Percentiles rank a stretch among this genome's conserved stretches.
Conservation (phyloP, 2,113 vertebrate species). For the Sardina pilchardus region DNA sequence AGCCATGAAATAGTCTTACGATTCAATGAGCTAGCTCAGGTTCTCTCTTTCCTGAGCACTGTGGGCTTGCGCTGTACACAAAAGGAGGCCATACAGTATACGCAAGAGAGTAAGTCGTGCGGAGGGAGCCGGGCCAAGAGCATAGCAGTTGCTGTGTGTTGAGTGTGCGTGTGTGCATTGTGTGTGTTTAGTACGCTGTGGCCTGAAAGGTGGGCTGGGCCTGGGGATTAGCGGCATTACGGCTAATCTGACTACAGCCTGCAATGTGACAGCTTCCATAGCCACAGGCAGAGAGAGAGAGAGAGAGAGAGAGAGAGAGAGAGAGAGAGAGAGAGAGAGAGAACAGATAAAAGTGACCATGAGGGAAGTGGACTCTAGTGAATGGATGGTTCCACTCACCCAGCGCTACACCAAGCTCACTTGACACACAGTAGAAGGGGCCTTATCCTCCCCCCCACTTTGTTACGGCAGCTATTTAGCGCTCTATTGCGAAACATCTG, state of each 20-base stretch:
- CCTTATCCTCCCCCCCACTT: not conserved
- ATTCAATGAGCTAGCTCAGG: not conserved
- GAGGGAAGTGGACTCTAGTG: not conserved
- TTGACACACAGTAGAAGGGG: not conserved
- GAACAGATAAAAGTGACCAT: not conserved
- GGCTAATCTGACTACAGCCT: constrained; percentile 18
- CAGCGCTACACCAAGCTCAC: not conserved
- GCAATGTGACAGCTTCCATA: constrained; percentile 11
- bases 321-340: not conserved
- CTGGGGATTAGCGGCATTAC: not conserved
- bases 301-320: not conserved
- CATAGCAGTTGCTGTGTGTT: not conserved
- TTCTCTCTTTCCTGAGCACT: no score
- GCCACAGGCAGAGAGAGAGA: not conserved
- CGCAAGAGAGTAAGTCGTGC: not conserved
- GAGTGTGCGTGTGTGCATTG: not conserved
- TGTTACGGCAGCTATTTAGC: not conserved
- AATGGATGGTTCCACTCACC: not conserved
- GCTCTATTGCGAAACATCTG: not conserved
- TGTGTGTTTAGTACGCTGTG: not conserved
- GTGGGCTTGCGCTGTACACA: not conserved
- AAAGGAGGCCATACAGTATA: not conserved
- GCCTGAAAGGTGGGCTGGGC: not conserved
- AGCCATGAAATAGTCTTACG: not conserved
- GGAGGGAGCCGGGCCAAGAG: not conserved